Base-by-base conservation (phyloP, 35 echinoderm and acorn worm species). In the Apostichopus californicus region DNA sequence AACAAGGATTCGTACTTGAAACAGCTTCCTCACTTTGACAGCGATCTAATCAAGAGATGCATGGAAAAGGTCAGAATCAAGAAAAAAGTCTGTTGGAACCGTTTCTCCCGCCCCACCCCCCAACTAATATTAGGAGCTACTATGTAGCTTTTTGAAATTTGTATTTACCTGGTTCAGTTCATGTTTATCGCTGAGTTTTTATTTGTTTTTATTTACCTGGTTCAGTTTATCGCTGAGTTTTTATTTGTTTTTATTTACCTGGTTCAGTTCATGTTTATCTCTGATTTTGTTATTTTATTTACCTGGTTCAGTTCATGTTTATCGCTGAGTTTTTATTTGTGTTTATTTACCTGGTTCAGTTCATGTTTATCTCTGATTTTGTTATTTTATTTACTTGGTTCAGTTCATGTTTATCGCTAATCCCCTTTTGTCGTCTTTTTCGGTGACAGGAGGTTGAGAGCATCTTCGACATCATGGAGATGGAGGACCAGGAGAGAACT, bases 391-490 rank as follows among this genome's bases (percentile, higher is more conserved):
- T 68, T 68, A 68, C 10, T 68, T 8, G 64, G 10, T 17, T 17
- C 10, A 68, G 64, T 10, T 68, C 10, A 10, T 68, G 10, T 10
- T 68, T 68, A 68, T 68, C 64, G 10, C 64, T 68, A 17, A 68
- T 68, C 17, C 26, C 26, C 26, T 28, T 28, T 28, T 28, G 26
- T 28, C 26, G 26, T 28, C 26, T 68, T 61, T 61, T 1, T 11
- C 12, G 7, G 17, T 70, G 78, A 52, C 80, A 98, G 95, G 92
- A 90, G 21, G 92, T 99, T 82, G 97, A 99, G 86, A 99, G 97
- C 83, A 95, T 99, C 78, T 96, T 99, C 93, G 97, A 99, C 90
- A 96, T 99, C 55, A 99, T 99, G 97, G 97, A 99, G 89, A 99
- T 99, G 97, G 97, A 96, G 55, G 95, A 99, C 55, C 93, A 96